A percentile compares a stretch with the other conserved stretches of the same genome.
Conservation (phyloP, 2,113 vertebrate genomes). For the Scatophagus argus region DNA sequence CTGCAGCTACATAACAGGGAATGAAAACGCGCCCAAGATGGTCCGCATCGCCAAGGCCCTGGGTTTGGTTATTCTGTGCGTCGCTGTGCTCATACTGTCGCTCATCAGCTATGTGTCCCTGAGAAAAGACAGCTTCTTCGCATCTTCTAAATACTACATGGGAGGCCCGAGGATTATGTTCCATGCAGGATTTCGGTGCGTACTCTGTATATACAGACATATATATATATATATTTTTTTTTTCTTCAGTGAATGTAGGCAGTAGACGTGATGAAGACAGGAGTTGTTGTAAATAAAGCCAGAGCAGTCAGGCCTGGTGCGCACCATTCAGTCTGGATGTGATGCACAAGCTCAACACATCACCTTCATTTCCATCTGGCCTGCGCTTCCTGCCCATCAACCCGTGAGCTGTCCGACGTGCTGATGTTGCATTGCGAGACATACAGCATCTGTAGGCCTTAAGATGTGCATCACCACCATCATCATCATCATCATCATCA, state of each 20-base stretch:
- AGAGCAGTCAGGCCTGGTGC: slow-evolving; percentile 40
- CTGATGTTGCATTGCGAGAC: slow-evolving; percentile 22
- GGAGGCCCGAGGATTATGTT: slow-evolving; percentile 96
- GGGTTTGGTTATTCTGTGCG: slow-evolving; percentile 94
- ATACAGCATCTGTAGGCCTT: too few relatives aligned
- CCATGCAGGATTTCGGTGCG: slow-evolving; percentile 95
- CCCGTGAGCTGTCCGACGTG: slow-evolving; percentile 62
- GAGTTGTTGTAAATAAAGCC: slow-evolving; percentile 22
- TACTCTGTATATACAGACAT: too few relatives aligned
- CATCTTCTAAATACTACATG: slow-evolving; percentile 89
- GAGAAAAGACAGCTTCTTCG: slow-evolving; percentile 94
- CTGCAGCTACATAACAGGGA: slow-evolving; percentile 49
- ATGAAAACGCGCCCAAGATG: slow-evolving; percentile 87
- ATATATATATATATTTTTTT: not conserved
- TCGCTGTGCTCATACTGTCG: slow-evolving; percentile 94
- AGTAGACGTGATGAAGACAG: not conserved
- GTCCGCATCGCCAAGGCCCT: slow-evolving; percentile 95
- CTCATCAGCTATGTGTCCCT: slow-evolving; percentile 98
- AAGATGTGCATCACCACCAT: too few relatives aligned
- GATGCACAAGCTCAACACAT: not conserved
- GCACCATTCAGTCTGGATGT: slow-evolving; percentile 17
- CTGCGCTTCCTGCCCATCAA: slow-evolving; percentile 12
- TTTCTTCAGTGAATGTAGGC: not conserved
- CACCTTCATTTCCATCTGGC: not conserved
- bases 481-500: not conserved